Evolutionary conservation across 2,888 invertebrate species (phyloP), one percentile per base, ranked within the genome.

Genomic region (Leptinotarsa haldemani): DNA sequence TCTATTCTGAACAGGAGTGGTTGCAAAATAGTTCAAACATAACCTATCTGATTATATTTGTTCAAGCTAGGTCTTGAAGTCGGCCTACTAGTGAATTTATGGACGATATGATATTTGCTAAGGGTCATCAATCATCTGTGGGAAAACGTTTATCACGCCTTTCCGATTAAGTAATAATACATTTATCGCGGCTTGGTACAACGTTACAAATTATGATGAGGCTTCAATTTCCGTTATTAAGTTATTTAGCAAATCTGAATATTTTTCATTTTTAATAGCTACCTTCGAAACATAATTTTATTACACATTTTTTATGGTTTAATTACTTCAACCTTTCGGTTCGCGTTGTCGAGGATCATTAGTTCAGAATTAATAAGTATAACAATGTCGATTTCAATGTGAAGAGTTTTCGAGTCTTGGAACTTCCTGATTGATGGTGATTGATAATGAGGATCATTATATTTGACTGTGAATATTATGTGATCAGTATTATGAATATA

Each of bases 181-280:
- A 22, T 52, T 66, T 48, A 66, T 66, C 25, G 16, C 22, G 13
- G n/a, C 15, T 18, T 40, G 47, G n/a, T 18, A 22, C n/a, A 52
- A 25, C 25, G 12, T 40, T n/a, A 40, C 56, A 30, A 61, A 61
- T 61, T 66, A 50, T 50, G 66, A 66, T 66, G 66, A 13, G 25
- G 50, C n/a, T 66, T 66, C 50, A 66, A 66, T 66, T 25, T 48
- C 25, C 18, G 66, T 50, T 12, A 66, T 66, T 66, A 66, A 66
- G 66, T 50, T 46, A 66, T 66, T 56, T 50, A 66, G 46, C 16
- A 20, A 25, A 25, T 25, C 13, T 16, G 13, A n/a, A 66, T 66
- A 66, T 50, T 66, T 66, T 52, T 50, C 52, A 66, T 66, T 25
- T 66, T 47, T 66, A 25, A 66, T 66, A 40, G 52, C 18, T 66